These are phyloP conservation scores for Mola mola DNA, from an alignment of 2,113 vertebrate genomes.

Conservation along the genomic window DNA sequence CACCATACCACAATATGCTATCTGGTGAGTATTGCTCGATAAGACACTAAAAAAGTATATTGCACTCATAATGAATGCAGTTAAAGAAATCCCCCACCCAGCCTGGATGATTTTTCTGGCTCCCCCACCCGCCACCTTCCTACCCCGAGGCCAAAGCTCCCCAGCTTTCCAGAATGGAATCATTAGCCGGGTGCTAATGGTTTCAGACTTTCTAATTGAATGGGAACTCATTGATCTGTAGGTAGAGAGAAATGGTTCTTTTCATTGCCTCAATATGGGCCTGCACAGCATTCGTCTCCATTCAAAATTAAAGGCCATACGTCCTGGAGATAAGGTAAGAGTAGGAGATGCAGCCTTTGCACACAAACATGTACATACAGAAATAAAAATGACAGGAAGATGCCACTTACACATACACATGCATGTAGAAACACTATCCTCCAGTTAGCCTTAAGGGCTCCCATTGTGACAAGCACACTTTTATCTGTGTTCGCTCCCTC, in stretches of 20 bases:
- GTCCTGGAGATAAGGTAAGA: constrained; percentile 35
- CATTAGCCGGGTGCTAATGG: constrained; percentile 91
- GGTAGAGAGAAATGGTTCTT: constrained; percentile 97
- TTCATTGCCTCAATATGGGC: constrained; percentile 95
- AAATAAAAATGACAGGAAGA: constrained; percentile 25
- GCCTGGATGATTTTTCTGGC: constrained; percentile 61
- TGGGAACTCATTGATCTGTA: constrained; percentile 99
- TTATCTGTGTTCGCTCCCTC: constrained; percentile 64
- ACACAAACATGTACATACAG: constrained; percentile 15
- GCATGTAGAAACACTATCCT: constrained; percentile 30
- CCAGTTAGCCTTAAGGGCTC: constrained; percentile 57
- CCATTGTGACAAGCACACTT: constrained; percentile 58
- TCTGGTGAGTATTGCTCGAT: constrained; percentile 62
- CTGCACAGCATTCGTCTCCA: constrained; percentile 93
- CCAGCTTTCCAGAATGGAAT: constrained; percentile 78
- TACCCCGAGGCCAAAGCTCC: constrained; percentile 71
- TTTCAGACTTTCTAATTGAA: constrained; percentile 98
- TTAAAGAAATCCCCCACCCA: constrained; percentile 73
- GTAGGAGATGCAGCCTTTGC: constrained; percentile 42
- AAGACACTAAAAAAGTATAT: constrained; percentile 74
- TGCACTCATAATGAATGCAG: constrained; percentile 76
- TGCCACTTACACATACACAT: background rate
- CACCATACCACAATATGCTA: constrained; percentile 62
- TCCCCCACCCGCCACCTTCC: constrained; percentile 57
- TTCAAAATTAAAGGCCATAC: constrained; percentile 84